Conservation (phyloP, 2,888 invertebrate genomes). For the Onthophagus sagittarius region DNA sequence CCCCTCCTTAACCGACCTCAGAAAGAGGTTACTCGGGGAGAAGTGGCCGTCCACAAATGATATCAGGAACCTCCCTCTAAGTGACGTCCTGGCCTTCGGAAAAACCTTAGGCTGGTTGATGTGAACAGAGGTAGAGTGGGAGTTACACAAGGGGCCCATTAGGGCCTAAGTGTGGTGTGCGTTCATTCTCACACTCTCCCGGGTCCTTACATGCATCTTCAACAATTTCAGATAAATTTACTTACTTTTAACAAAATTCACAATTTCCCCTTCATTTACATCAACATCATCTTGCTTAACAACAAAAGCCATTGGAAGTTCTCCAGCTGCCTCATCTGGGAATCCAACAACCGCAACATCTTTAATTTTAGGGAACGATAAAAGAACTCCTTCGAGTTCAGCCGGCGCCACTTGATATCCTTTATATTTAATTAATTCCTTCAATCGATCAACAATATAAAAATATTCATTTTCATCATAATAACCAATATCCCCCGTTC, state of each 20-base stretch:
- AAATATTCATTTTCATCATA: constrained; percentile 60
- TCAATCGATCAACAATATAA: constrained; percentile 68
- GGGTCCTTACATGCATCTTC: no score
- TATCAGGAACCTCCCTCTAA: no score
- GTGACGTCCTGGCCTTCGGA: no score
- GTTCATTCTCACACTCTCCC: no score
- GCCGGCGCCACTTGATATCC: constrained; percentile 65
- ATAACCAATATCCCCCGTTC: constrained; percentile 56
- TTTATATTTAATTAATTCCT: constrained; percentile 68
- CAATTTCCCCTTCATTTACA: constrained; percentile 48
- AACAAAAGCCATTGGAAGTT: constrained; percentile 72
- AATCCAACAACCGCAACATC: constrained; percentile 83
- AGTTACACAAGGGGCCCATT: no score
- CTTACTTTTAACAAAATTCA: constrained; percentile 47
- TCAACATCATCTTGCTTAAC: constrained; percentile 56
- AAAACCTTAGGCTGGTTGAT: no score
- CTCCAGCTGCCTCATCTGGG: constrained; percentile 69
- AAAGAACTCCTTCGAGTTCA: constrained; percentile 75
- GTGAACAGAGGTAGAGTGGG: no score
- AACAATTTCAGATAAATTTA: constrained; percentile 34
- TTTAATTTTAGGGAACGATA: constrained; percentile 65
- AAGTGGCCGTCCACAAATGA: no score
- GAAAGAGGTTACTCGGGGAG: no score
- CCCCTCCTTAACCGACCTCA: no score
- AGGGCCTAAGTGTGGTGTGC: no score